Base-by-base conservation (phyloP, 1,140 invertebrate genomes). In the Sinella curviseta region DNA sequence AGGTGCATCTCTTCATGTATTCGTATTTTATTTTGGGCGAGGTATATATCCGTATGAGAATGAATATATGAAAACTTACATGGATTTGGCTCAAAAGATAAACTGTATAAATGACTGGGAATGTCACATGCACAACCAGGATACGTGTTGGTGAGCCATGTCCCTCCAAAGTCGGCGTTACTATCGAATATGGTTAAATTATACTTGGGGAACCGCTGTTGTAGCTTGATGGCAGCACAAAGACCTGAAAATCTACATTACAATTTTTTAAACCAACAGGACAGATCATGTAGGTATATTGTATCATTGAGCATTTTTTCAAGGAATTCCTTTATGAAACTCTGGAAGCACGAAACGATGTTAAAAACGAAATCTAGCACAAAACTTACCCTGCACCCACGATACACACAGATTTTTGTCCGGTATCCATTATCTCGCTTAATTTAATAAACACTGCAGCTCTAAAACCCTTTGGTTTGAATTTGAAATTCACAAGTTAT, bases 41-140 rank as follows among this genome's bases (percentile, higher is more conserved):
- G n/a, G n/a, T n/a, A n/a, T n/a, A 60, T n/a, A 24, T 60, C 24
- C 55, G 24, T 26, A 60, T 26, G 12, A 26, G 24, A 14, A 60
- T 60, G 17, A 8, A 36, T 20, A 65, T 77, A 28, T 26, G n/a
- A 39, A 12, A 54, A 54, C 26, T 36, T 80, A 82, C 81, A 30
- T 76, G 82, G 79, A 24, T 83, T 83, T 17, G 20, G 75, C 54
- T 81, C 82, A 57, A 83, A 83, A 1, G 79, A 81, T 14, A 78
- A 78, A 28, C 36, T 73, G 34, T 83, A 83, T 24, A 81, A 33
- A 67, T 79, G 77, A 76, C 77, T 79, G 12, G 55, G 78, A 54
- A 81, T 77, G 26, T 82, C 79, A 34, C 79, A 82, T 26, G 77
- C 81, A 79, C 78, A 77, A 16, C 81, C 81, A 17, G 82, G 82